Evolutionary conservation across 53 echinoderm and acorn worm species (phyloP).

Genomic region (Apostichopus leukothele): DNA sequence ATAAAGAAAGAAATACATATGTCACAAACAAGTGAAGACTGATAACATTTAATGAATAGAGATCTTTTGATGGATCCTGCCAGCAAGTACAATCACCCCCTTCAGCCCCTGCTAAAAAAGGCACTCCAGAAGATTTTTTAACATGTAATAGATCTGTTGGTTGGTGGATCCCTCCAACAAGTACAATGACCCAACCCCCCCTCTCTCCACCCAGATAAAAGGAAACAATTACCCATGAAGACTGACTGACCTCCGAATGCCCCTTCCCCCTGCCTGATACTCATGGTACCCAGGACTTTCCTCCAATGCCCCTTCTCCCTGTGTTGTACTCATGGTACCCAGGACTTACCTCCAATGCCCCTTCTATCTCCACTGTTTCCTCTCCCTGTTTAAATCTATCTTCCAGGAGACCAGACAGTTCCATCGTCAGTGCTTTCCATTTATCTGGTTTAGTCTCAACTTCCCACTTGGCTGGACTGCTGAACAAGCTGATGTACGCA

Average conservation of each 20-base stretch:
- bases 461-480: constrained; percentile 89
- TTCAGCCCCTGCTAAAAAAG: too few species aligned
- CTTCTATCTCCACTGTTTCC: constrained; percentile 67
- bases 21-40: too few species aligned
- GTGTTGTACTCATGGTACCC: background rate
- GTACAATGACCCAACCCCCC: too few species aligned
- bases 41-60: too few species aligned
- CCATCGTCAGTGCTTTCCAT: constrained; percentile 92
- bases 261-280: background rate
- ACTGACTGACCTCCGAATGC: background rate
- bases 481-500: constrained; percentile 84
- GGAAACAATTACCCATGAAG: too few species aligned
- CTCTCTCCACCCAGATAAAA: too few species aligned
- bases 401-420: constrained; percentile 83
- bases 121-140: too few species aligned
- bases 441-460: constrained; percentile 90
- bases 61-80: too few species aligned
- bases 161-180: too few species aligned
- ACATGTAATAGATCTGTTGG: too few species aligned
- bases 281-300: constrained; percentile 47
- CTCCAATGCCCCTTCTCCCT: constrained; percentile 59
- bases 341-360: constrained; percentile 75
- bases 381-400: constrained; percentile 74
- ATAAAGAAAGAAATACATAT: background rate
- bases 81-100: too few species aligned